Evolutionary conservation across 2,888 invertebrate genomes (phyloP).

Genomic region (Portevinia maculata): DNA sequence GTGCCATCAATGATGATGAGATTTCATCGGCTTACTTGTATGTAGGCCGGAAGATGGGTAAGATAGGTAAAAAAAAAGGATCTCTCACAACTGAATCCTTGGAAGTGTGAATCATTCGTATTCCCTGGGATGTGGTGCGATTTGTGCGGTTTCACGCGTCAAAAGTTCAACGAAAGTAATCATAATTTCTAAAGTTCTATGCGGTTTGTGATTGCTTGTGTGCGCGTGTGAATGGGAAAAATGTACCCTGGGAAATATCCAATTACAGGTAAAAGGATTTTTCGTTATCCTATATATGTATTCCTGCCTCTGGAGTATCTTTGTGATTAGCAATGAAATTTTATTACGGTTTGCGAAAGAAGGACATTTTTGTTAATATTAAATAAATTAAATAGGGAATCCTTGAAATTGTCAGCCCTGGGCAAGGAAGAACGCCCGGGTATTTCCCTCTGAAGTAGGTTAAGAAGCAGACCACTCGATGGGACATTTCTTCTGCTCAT

Average conservation of each 20-base stretch:
- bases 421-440: slow-evolving; percentile 29
- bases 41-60: slow-evolving; percentile 53
- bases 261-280: slow-evolving; percentile 73
- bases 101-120: slow-evolving; percentile 34
- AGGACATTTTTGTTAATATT: slow-evolving; percentile 70
- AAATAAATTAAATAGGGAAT: slow-evolving; percentile 69
- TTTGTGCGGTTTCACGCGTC: slow-evolving; percentile 67
- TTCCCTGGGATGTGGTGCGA: slow-evolving; percentile 33
- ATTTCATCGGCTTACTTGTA: slow-evolving; percentile 33
- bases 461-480: slow-evolving; percentile 52
- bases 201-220: background rate
- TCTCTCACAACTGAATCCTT: too few relatives aligned
- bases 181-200: slow-evolving; percentile 61
- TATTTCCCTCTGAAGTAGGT: slow-evolving; percentile 53
- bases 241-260: slow-evolving; percentile 55
- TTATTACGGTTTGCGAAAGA: slow-evolving; percentile 57
- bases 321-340: slow-evolving; percentile 69
- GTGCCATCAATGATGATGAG: slow-evolving; percentile 44
- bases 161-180: slow-evolving; percentile 69
- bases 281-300: slow-evolving; percentile 55
- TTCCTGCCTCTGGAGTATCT: slow-evolving; percentile 27
- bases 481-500: slow-evolving; percentile 23
- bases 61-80: slow-evolving; percentile 11
- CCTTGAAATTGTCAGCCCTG: slow-evolving; percentile 49
- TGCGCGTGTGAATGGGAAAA: slow-evolving; percentile 10